Base-by-base conservation (phyloP, 53 echinoderm and acorn worm species). In the Patiria pectinifera region DNA sequence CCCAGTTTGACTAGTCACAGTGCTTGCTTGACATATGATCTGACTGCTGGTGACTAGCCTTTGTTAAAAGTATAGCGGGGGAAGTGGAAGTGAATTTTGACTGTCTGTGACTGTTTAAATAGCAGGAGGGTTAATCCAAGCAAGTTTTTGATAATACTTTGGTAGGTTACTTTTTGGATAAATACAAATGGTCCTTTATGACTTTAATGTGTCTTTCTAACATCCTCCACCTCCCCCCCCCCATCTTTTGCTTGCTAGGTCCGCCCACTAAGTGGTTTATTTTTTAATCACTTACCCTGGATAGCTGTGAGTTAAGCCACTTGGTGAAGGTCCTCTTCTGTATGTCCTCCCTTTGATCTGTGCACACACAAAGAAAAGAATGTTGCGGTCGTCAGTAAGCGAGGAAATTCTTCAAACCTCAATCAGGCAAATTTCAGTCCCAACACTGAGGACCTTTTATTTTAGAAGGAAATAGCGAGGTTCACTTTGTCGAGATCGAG, bases 311-410 rank as follows among this genome's bases (percentile, higher is more conserved):
- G 91, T 99, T 99, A 24, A 99, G 92, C 99, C 99, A 99, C 96
- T 99, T 99, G 85, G 95, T 96, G 89, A 99, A 99, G 14, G 99
- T 99, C 88, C 95, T 99, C 99, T 96, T 97, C 72, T 99, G 99
- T 25, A 99, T 99, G 85, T 97, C 96, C 62, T 95, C 99, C 76
- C 99, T 80, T 59, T 99, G 97, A 94, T 97, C 99, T 99, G 94
- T 74, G 91, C 23, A 75, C 59, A 92, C 61, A 83, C 6, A 86
- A 89, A 66, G 6, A 81, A 25, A 84, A 6, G 4, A 83, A 12
- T 61, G 83, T 4, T 19, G 4, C 12, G 2, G n/a, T 8, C 43
- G 45, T 35, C 35, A 35, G 15, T 26, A 2, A 79, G 19, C 2
- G 47, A 47, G 9, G 45, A 45, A 6, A 45, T 79, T 47, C 45